Base-by-base conservation (phyloP, 37 sponge, comb jelly and placozoan genomes). In the Ianthella basta region DNA sequence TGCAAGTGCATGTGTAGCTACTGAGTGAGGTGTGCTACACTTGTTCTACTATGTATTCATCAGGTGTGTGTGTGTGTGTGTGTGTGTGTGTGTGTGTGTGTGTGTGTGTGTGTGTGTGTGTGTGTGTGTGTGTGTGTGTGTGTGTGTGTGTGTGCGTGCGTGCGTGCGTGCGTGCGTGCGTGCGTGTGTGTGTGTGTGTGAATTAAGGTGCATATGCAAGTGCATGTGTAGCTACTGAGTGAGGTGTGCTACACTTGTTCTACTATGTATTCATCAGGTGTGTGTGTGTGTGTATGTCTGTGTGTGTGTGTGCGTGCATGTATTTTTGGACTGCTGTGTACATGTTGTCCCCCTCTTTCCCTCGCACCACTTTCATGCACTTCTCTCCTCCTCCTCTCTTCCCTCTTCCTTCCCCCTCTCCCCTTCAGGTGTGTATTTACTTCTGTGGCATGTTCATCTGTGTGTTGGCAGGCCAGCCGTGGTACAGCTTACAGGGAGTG, bases 371-470 rank as follows among this genome's bases (percentile, higher is more conserved):
- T 44, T 8, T 8, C 50, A 10, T 44, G 6, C 50, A 3, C 50
- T 44, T 8, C 50, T 44, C 50, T 8, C 8, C 50, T 8, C 50
- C 8, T 8, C 32, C 36, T 35, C 6, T 81, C 21, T 13, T 20
- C 55, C 29, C 6, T 0, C 5, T 10, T 50, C 21, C 30, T 15
- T 19, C 16, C 72, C 15, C 16, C 35, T 57, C 65, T 34, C 55
- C 50, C 8, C 6, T 44, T 8, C 59, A 92, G 93, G 54, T 89
- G 19, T 81, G 70, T 8, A 84, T 87, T 15, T 93, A 86, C 78
- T 81, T 80, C 63, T 80, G 84, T 37, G 74, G 85, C 56, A 41
- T 80, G 81, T 93, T 89, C 79, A 59, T 93, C 6, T 66, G 81
- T 81, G 65, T 74, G 39, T 63, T 91, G 50, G 88, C 64, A 34